Evolutionary conservation across 2,888 invertebrate genomes (phyloP).

Genomic region (Scelioninae gen. 1): DNA sequence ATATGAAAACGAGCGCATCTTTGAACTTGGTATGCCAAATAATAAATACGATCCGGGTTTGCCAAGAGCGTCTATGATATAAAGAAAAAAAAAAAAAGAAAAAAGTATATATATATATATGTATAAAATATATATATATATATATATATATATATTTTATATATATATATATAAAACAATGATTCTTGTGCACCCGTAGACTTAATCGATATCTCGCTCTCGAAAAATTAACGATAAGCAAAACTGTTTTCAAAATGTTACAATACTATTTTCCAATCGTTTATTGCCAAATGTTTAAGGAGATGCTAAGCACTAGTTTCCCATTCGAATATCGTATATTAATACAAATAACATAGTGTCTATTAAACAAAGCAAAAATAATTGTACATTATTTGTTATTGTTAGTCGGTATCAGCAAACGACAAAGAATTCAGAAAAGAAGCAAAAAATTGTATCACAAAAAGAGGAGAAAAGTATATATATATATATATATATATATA

Average conservation of each 20-base stretch:
- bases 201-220: constrained; percentile 12
- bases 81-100: too few species aligned
- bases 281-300: constrained; percentile 50
- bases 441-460: neutral
- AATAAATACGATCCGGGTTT: too few species aligned
- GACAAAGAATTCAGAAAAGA: constrained; percentile 25
- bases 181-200: constrained; percentile 23
- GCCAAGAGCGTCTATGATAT: too few species aligned
- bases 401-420: constrained; percentile 31
- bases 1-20: too few species aligned
- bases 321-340: constrained; percentile 31
- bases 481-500: too few species aligned
- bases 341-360: constrained; percentile 10
- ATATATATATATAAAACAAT: neutral
- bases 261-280: constrained; percentile 53
- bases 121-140: too few species aligned
- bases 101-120: too few species aligned
- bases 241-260: constrained; percentile 50
- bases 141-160: too few species aligned
- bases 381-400: constrained; percentile 37
- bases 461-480: constrained; percentile 1
- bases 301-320: constrained; percentile 47
- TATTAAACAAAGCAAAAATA: constrained; percentile 9
- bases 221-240: constrained; percentile 36
- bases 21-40: too few species aligned